Base-by-base conservation (phyloP, 1,140 invertebrate species). In the Calliopsis andreniformis region DNA sequence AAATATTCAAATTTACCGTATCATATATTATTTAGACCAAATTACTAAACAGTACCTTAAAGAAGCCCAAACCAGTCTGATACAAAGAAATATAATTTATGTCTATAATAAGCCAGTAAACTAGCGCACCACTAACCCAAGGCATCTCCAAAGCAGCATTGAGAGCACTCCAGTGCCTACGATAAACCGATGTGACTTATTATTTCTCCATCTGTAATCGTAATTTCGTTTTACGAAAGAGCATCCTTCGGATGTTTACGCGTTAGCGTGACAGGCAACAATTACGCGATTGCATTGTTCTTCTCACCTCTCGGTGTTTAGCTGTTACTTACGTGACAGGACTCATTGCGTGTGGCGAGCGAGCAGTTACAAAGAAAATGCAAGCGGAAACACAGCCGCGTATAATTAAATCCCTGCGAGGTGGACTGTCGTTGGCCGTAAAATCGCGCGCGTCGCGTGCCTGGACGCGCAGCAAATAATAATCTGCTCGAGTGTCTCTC, bases 281-380 rank as follows among this genome's bases (percentile, higher is more conserved):
- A 75, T 75, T 47, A 58, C 72, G n/a, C 53, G 53, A 58, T 23
- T 58, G 63, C 72, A 75, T 75, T 67, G 62, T 75, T n/a, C 72
- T 75, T 67, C 63, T 68, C 63, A 8, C 63, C 53, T 75, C 23
- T 58, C 16, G 42, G 30, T 53, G 39, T 58, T 49, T 43, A n/a
- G 28, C 39, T 39, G 51, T 47, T 75, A 42, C 53, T 75, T 67
- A 75, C 72, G 72, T 59, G 72, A 75, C 62, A 58, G 63, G 72
- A 75, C 53, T 75, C 7, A 18, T 66, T 10, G 72, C 71, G 39
- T 35, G 49, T 43, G 71, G 16, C 8, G n/a, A n/a, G 58, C 32
- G 45, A 62, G 32, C 58, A 6, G 16, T 8, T 39, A 75, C 62
- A 75, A 67, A 66, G 71, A 67, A 45, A 58, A 67, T 30, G 53